These are phyloP conservation scores for Nyctibius bracteatus DNA, from an alignment of 2,113 vertebrate genomes.

Conservation along the genomic window DNA sequence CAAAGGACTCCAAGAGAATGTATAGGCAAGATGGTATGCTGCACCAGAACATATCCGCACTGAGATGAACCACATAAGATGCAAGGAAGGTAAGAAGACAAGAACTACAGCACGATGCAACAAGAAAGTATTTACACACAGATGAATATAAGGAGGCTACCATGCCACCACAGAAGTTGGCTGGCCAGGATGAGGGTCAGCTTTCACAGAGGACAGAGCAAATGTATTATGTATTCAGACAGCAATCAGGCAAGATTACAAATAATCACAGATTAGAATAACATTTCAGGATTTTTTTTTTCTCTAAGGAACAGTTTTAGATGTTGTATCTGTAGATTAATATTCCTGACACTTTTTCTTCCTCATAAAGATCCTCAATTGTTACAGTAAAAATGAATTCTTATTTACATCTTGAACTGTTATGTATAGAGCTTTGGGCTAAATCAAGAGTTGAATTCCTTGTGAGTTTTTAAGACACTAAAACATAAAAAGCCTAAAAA, in stretches of 20 bases:
- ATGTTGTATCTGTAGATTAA: background rate
- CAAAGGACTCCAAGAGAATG: background rate
- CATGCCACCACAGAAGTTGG: background rate
- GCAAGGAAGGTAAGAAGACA: background rate
- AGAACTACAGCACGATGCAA: background rate
- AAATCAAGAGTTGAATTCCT: background rate
- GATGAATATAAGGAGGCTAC: background rate
- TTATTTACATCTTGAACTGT: background rate
- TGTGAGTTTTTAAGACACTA: background rate
- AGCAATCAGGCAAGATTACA: background rate
- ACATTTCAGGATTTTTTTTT: background rate
- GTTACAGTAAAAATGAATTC: background rate
- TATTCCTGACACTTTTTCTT: background rate
- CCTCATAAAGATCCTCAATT: background rate
- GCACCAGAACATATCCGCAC: background rate
- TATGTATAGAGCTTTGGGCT: background rate
- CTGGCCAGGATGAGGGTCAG: background rate
- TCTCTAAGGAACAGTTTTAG: background rate
- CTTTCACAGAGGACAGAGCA: background rate
- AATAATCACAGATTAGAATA: background rate
- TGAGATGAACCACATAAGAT: fast-evolving
- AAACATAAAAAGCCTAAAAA: background rate
- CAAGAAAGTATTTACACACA: background rate
- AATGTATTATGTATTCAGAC: background rate
- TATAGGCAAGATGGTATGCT: background rate